A percentile compares a stretch with the other conserved stretches of the same genome.
phyloP scores from a whole-genome alignment of 2,113 vertebrate species.

The Cyprinodon tularosa region DNA sequence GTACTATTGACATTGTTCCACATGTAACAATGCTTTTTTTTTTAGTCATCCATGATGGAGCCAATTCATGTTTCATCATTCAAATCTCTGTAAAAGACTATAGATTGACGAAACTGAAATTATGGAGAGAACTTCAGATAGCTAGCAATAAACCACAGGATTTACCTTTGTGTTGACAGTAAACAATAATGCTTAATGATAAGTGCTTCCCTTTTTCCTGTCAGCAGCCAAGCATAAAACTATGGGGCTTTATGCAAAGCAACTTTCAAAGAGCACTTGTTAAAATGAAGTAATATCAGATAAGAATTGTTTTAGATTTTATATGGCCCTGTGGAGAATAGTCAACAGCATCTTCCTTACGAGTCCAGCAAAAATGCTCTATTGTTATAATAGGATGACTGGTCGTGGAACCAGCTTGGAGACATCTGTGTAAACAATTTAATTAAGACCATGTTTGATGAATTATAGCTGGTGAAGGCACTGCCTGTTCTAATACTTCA shows the following conservation, averaged over 20 bases:
- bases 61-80: background rate
- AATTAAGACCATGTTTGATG: constrained; percentile 81
- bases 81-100: background rate
- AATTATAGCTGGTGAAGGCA: constrained; percentile 76
- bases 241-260: background rate
- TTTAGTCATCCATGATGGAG: background rate
- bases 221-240: constrained; percentile 16
- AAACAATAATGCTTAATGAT: constrained; percentile 33
- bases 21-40: background rate
- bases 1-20: background rate
- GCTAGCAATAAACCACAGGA: constrained; percentile 5
- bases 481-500: constrained; percentile 76
- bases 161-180: constrained; percentile 45
- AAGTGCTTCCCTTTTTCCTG: constrained; percentile 1
- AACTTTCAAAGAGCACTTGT: constrained; percentile 25
- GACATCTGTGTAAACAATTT: constrained; percentile 82
- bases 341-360: constrained; percentile 45
- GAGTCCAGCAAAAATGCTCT: constrained; percentile 53
- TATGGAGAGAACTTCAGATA: constrained; percentile 30
- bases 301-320: constrained; percentile 23
- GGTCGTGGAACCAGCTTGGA: constrained; percentile 60
- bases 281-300: constrained; percentile 37
- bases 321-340: constrained; percentile 15
- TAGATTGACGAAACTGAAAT: constrained; percentile 8
- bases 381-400: constrained; percentile 54